Conservation (phyloP, 2,888 invertebrate species). For the Dorcus parallelipipedus region DNA sequence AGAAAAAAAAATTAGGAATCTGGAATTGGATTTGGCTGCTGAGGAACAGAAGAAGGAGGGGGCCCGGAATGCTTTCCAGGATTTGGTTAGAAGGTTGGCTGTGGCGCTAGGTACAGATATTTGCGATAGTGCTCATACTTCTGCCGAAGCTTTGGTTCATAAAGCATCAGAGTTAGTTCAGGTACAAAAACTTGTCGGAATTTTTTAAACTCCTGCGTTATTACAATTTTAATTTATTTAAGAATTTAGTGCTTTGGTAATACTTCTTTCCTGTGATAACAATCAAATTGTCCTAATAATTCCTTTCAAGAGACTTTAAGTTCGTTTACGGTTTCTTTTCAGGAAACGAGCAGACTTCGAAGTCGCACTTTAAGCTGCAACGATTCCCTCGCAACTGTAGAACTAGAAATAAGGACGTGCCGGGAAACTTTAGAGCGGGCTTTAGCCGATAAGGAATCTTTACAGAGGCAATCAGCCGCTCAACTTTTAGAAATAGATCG, state of each 20-base stretch:
- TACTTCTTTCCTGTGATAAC: too few species aligned
- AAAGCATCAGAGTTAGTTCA: constrained; percentile 76
- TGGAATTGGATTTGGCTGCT: constrained; percentile 68
- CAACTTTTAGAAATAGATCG: constrained; percentile 71
- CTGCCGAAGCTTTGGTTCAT: constrained; percentile 70
- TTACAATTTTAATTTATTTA: too few species aligned
- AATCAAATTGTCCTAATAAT: too few species aligned
- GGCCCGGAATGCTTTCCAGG: constrained; percentile 62
- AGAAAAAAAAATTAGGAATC: constrained; percentile 67
- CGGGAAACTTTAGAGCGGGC: constrained; percentile 64
- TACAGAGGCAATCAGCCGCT: constrained; percentile 69
- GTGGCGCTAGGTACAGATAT: constrained; percentile 70
- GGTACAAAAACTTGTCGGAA: constrained; percentile 40
- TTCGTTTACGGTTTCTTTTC: constrained; percentile 7
- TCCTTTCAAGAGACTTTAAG: too few species aligned
- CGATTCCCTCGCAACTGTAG: constrained; percentile 59
- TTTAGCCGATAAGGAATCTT: constrained; percentile 67
- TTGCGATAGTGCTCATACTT: constrained; percentile 63
- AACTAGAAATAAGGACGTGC: constrained; percentile 65
- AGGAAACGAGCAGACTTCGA: constrained; percentile 46
- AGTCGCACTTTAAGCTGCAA: constrained; percentile 54
- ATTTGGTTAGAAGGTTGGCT: constrained; percentile 69
- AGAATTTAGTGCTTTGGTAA: too few species aligned
- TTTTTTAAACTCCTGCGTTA: too few species aligned
- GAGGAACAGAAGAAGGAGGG: constrained; percentile 76